These are phyloP conservation scores for Tachysurus vachellii DNA, from an alignment of 2,113 vertebrate species.

Conservation along the genomic window DNA sequence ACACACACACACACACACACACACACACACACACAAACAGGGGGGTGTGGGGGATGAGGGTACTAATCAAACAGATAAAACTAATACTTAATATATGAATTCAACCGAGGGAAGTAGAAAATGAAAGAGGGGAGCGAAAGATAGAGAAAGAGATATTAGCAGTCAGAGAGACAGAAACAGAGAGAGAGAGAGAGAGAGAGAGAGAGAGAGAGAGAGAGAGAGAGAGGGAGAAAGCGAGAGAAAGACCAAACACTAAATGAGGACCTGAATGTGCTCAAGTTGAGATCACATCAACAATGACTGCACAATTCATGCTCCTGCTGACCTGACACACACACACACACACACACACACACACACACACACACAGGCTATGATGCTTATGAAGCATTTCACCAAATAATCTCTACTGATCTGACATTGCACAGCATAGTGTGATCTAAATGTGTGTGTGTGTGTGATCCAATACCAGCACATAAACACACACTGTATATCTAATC, in stretches of 20 bases:
- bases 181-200: neutral
- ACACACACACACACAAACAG: neutral
- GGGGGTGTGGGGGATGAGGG: too few relatives aligned
- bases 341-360: neutral
- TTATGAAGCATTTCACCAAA: neutral
- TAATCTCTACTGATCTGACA: neutral
- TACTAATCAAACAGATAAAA: neutral
- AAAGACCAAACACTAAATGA: neutral
- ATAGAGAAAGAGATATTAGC: neutral
- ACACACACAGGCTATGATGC: neutral
- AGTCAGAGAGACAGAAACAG: neutral
- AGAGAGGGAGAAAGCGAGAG: neutral
- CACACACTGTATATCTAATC: neutral
- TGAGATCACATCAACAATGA: constrained; percentile 21
- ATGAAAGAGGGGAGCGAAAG: too few relatives aligned
- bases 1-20: neutral
- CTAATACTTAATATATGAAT: too few relatives aligned
- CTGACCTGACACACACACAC: neutral
- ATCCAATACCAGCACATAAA: neutral
- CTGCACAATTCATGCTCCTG: neutral
- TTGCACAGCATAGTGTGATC: neutral
- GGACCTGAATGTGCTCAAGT: neutral
- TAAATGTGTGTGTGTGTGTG: neutral
- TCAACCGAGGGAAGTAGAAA: too few relatives aligned
- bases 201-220: neutral